Evolutionary conservation across 2,797 vertebrate genomes (phyloP).

Genomic region (Peromyscus aztecus): DNA sequence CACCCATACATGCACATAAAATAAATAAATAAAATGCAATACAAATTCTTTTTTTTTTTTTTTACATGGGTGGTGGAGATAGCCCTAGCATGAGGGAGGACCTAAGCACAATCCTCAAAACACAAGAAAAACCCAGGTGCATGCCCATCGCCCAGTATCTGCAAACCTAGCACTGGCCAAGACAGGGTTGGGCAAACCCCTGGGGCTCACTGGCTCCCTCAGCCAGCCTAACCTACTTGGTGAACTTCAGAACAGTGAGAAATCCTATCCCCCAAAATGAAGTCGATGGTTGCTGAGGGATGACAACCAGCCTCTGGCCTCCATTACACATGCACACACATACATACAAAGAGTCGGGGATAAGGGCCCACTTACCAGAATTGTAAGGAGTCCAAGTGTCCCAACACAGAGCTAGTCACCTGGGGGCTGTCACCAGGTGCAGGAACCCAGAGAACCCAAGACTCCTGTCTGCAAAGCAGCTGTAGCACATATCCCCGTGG

Average conservation of each 20-base stretch:
- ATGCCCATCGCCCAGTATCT: neutral
- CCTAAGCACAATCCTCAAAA: neutral
- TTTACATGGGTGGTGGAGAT: neutral
- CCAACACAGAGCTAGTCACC: neutral
- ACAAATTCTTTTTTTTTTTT: neutral
- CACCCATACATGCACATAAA: neutral
- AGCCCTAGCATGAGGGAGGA: neutral
- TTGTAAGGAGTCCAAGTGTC: neutral
- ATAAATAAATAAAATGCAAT: neutral
- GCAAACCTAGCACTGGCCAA: too few relatives aligned
- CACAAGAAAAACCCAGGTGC: neutral
- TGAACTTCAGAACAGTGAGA: neutral
- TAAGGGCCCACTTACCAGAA: neutral
- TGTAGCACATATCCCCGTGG: rapidly evolving
- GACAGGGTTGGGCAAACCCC: neutral
- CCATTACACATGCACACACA: neutral
- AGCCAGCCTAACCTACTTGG: neutral
- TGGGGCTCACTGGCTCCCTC: neutral
- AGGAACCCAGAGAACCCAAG: neutral
- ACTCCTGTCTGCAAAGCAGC: neutral
- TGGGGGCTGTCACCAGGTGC: rapidly evolving
- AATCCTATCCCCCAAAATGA: neutral
- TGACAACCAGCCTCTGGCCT: neutral
- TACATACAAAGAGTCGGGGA: neutral
- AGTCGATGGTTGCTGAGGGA: neutral